Conservation (phyloP, 1,140 invertebrate genomes). For the Zaprionus camerounensis region DNA sequence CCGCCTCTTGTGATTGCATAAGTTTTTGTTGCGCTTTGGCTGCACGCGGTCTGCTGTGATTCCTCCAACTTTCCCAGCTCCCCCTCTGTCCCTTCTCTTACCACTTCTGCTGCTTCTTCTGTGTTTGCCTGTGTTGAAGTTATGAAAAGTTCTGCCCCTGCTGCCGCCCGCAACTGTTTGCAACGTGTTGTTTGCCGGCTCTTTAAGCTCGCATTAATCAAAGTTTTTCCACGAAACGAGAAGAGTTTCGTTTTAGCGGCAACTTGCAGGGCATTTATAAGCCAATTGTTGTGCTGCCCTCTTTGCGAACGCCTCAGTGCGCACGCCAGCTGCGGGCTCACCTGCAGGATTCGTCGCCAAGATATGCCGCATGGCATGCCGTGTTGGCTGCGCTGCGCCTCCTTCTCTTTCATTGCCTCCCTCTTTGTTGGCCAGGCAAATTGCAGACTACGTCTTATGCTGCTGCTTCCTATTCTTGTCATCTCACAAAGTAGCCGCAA, state of each 20-base stretch:
- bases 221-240: constrained; percentile 63
- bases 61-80: too few species aligned
- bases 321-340: constrained; percentile 61
- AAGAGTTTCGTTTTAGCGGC: constrained; percentile 44
- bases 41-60: constrained; percentile 63
- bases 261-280: constrained; percentile 79
- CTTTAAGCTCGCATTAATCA: constrained; percentile 81
- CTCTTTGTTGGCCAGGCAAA: constrained; percentile 5
- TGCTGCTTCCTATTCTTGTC: background rate
- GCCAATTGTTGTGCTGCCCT: constrained; percentile 68
- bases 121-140: constrained; percentile 58
- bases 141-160: constrained; percentile 76
- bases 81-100: background rate
- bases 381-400: background rate
- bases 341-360: constrained; percentile 5
- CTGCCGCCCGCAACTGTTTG: background rate
- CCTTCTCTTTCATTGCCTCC: too few species aligned
- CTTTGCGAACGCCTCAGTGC: constrained; percentile 10
- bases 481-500: constrained; percentile 49
- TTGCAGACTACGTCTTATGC: constrained; percentile 17
- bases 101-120: constrained; percentile 7
- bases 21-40: constrained; percentile 74
- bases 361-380: constrained; percentile 8
- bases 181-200: constrained; percentile 64
- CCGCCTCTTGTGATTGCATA: constrained; percentile 63